A percentile compares a stretch with the other conserved stretches of the same genome.
Evolutionary conservation across 2,888 invertebrate species (phyloP).

Genomic region (Trachelus stipa): DNA sequence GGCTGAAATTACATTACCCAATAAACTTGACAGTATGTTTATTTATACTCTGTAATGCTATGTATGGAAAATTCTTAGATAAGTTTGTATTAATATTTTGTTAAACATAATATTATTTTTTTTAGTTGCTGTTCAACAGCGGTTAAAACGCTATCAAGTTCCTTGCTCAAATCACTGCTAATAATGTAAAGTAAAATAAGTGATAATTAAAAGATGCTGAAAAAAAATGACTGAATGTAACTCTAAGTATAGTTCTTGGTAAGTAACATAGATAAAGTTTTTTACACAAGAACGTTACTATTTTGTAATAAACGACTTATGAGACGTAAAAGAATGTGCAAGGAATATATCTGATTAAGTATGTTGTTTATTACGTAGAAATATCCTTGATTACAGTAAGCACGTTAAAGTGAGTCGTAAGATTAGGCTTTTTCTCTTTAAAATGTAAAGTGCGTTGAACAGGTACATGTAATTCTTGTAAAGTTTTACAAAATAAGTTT

Average conservation of each 20-base stretch:
- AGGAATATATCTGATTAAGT: constrained; percentile 11
- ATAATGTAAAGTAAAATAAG: constrained; percentile 2
- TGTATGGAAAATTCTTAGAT: background rate
- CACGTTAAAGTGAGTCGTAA: constrained; percentile 84
- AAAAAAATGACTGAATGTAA: constrained; percentile 9
- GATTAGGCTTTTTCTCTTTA: constrained; percentile 68
- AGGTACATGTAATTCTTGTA: constrained; percentile 76
- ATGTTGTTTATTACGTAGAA: constrained; percentile 9
- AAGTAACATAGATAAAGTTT: background rate
- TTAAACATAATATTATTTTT: background rate
- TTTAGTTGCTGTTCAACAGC: background rate
- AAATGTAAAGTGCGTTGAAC: constrained; percentile 76
- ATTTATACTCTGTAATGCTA: background rate
- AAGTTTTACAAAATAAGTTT: constrained; percentile 76
- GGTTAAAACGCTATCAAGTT: constrained; percentile 31
- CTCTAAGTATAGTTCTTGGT: background rate
- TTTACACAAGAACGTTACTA: constrained; percentile 3
- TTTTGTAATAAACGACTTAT: background rate
- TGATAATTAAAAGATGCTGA: constrained; percentile 24
- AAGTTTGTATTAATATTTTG: background rate
- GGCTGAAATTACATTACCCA: constrained; percentile 42
- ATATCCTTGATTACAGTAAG: constrained; percentile 71
- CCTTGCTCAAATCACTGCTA: constrained; percentile 35
- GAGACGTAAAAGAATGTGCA: background rate
- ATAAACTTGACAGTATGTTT: background rate